Evolutionary conservation across 2,113 vertebrate genomes (phyloP), one percentile per base, ranked within the genome.

Genomic region (Eolophus roseicapilla): DNA sequence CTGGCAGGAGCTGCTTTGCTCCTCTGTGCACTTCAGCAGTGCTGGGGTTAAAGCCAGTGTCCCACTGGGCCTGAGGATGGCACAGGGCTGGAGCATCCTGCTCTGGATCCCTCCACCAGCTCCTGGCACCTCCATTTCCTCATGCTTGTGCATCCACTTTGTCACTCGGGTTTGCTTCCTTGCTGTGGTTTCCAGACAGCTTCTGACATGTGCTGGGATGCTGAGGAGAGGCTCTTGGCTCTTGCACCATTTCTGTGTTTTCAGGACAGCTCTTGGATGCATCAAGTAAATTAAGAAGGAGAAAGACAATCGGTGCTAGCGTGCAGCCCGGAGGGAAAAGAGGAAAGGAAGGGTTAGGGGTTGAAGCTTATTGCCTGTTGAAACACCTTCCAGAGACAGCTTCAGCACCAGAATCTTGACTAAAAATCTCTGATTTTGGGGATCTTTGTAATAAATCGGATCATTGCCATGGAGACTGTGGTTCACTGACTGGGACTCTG

Each of bases 381-480:
- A 63, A 79, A 62, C 35, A 31, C 21, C 28, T 87, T 39, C 37
- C 60, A 7, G 47, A 21, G 33, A 3, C 2, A 17, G 91, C 10
- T 37, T 74, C 46, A 35, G 18, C 3, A 19, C 28, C 50, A 17
- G 47, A 1, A 6, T 13, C 71, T 39, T 10, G 20, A 25, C 35
- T 33, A 7, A 31, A n/a, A 29, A 17, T 39, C 9, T 15, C 59
- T 13, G 47, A 3, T 17, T 69, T 28, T 28, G 59, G 68, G 47
- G 57, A 3, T 20, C 6, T 43, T 6, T 39, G 35, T 31, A 9
- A 15, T 12, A 1, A 39, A 12, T 2, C 1, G 50, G 20, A 2
- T 44, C 5, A 0, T 4, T 4, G 17, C 3, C 11, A 0, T 0
- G 3, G 55, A 9, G 82, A 3, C 11, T 15, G 6, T 4, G 29